Conservation (phyloP, 2,113 vertebrate genomes). For the Carlito syrichta region DNA sequence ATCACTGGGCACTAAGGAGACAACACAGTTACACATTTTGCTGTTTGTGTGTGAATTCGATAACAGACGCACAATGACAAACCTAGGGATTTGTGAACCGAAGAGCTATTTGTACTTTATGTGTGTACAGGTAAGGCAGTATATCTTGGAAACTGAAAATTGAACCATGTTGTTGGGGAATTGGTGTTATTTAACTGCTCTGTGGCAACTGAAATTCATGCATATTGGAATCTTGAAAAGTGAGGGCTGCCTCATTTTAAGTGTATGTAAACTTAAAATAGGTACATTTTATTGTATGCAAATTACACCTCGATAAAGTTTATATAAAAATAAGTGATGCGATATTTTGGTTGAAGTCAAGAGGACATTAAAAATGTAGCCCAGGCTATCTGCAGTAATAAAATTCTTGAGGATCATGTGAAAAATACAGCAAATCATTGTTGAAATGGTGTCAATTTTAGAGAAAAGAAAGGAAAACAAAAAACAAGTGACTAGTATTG, state of each 20-base stretch:
- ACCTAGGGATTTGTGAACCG: no score
- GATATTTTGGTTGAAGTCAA: not conserved
- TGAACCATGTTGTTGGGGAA: not conserved
- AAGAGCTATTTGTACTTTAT: not conserved
- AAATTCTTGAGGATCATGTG: not conserved
- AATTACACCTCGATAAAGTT: not conserved
- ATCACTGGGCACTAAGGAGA: not conserved
- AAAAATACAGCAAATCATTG: no score
- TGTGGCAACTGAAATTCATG: not conserved
- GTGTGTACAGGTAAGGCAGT: not conserved
- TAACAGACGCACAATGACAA: not conserved
- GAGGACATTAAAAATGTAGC: not conserved
- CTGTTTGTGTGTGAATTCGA: not conserved
- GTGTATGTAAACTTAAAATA: not conserved
- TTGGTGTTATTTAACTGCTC: not conserved
- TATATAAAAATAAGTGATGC: not conserved
- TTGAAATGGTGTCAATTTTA: no score
- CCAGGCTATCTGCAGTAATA: not conserved
- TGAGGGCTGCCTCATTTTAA: no score
- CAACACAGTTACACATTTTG: no score
- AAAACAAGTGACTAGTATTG: not conserved
- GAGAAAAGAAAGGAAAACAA: not conserved
- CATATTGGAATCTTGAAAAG: not conserved
- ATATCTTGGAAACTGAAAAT: not conserved
- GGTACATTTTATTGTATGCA: not conserved